These are phyloP conservation scores for Toxostoma redivivum DNA, from an alignment of 2,113 vertebrate species.

Conservation along the genomic window DNA sequence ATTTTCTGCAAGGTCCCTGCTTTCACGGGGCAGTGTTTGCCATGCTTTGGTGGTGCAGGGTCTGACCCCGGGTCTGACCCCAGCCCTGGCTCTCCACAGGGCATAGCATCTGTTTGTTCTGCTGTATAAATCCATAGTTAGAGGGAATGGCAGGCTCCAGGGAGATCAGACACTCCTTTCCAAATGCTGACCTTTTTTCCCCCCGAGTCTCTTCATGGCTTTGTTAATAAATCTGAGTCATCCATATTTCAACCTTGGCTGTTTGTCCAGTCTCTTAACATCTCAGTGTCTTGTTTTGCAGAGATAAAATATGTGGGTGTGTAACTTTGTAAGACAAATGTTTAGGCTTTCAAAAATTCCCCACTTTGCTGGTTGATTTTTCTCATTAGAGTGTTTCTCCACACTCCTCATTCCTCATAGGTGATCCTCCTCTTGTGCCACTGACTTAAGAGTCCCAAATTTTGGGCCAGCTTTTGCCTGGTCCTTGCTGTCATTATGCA, in stretches of 20 bases:
- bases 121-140: not conserved
- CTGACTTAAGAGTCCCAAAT: not conserved
- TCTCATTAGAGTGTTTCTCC: not conserved
- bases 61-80: not conserved
- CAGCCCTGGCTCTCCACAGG: not conserved
- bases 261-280: not conserved
- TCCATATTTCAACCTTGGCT: conserved; percentile 5
- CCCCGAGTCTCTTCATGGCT: not conserved
- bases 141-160: not conserved
- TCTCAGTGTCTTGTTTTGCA: not conserved
- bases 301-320: conserved; percentile 6
- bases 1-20: not conserved
- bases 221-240: conserved; percentile 40
- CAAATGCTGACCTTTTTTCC: not conserved
- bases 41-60: not conserved
- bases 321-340: conserved; percentile 2
- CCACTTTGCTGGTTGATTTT: not conserved
- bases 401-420: not conserved
- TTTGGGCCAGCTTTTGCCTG: not conserved
- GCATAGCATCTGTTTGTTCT: not conserved
- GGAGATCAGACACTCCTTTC: not conserved
- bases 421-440: fast-evolving
- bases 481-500: not conserved
- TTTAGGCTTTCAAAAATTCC: not conserved
- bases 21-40: not conserved